phyloP scores from a whole-genome alignment of 2,113 vertebrate genomes.

The Capreolus pygargus region DNA sequence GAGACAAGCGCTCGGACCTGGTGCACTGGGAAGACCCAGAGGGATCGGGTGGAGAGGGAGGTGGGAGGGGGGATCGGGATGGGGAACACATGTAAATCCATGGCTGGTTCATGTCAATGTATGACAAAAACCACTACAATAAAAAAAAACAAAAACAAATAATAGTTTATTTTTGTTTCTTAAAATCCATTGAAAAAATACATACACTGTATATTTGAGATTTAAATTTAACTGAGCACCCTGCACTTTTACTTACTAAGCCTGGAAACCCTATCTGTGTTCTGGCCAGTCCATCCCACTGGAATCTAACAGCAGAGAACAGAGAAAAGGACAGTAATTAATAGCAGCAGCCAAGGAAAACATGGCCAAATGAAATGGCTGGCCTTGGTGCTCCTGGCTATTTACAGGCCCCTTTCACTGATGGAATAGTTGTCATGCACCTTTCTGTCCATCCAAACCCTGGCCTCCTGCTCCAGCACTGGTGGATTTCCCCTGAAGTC shows the following conservation, averaged over 20 bases:
- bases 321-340: not conserved
- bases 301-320: not conserved
- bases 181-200: not conserved
- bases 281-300: not conserved
- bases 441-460: not conserved
- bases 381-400: not conserved
- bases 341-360: not conserved
- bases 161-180: not conserved
- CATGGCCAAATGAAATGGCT: not conserved
- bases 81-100: no score
- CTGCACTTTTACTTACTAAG: slow-evolving; percentile 6
- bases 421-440: not conserved
- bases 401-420: not conserved
- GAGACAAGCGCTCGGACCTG: no score
- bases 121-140: no score
- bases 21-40: no score
- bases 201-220: not conserved
- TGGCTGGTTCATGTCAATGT: no score
- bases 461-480: accelerated
- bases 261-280: not conserved
- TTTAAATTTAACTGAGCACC: not conserved
- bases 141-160: not conserved
- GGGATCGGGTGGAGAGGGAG: no score
- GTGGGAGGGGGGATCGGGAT: no score
- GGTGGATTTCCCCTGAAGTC: not conserved